Evolutionary conservation across 2,888 invertebrate species (phyloP).

Genomic region (Mimumesa dahlbomi): DNA sequence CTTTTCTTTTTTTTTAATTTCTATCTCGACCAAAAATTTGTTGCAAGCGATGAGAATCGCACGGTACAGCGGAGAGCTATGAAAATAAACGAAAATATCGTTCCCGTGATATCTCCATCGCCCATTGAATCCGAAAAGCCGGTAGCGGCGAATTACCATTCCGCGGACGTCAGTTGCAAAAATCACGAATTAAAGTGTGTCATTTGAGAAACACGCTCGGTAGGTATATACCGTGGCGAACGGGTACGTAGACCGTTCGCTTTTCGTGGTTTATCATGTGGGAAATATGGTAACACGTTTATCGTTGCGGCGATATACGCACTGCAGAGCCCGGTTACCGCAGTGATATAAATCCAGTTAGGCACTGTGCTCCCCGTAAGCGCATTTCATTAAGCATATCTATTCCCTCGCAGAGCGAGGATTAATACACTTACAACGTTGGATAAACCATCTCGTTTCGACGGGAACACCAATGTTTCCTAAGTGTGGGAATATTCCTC

Average conservation of each 20-base stretch:
- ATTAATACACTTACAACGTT: slow-evolving; percentile 53
- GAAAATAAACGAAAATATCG: neutral
- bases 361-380: slow-evolving; percentile 42
- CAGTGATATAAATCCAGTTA: slow-evolving; percentile 59
- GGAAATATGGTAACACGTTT: slow-evolving; percentile 61
- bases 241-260: slow-evolving; percentile 24
- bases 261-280: slow-evolving; percentile 56
- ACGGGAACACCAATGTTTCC: slow-evolving; percentile 15
- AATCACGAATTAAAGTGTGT: slow-evolving; percentile 26
- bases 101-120: neutral
- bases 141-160: slow-evolving; percentile 2
- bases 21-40: too few species aligned
- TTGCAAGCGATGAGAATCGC: too few species aligned
- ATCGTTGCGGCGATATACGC: slow-evolving; percentile 47
- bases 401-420: slow-evolving; percentile 48
- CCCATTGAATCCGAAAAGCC: neutral
- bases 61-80: neutral
- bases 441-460: slow-evolving; percentile 43
- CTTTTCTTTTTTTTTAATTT: too few species aligned
- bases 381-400: slow-evolving; percentile 66
- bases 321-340: slow-evolving; percentile 36
- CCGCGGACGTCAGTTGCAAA: slow-evolving; percentile 5
- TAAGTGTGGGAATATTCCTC: neutral
- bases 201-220: slow-evolving; percentile 8
- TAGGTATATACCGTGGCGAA: neutral